Conservation (phyloP, 37 sponge, comb jelly and placozoan species). For the Halichondria panicea region DNA sequence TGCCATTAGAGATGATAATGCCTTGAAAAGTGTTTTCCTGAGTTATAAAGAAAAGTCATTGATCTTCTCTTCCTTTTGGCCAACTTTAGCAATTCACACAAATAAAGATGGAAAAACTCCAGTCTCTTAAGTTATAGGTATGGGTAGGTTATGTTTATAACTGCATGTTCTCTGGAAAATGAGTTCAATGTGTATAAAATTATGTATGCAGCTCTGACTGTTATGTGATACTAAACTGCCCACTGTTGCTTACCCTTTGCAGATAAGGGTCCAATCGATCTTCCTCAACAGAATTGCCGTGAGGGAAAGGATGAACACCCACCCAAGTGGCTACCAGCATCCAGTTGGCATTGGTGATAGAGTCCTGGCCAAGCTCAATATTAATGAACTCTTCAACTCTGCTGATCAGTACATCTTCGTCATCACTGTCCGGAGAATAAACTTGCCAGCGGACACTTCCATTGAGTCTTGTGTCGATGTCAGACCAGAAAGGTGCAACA, state of each 20-base stretch:
- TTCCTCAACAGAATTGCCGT: constrained; percentile 11
- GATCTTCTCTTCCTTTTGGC: neutral
- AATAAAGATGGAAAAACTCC: too few relatives aligned
- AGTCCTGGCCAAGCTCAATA: neutral
- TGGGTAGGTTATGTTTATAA: too few relatives aligned
- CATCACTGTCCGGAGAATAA: neutral
- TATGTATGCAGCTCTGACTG: too few relatives aligned
- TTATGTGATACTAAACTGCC: too few relatives aligned
- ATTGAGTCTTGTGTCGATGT: constrained; percentile 40
- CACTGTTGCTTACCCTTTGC: neutral
- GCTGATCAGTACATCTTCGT: neutral
- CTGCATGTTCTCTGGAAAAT: too few relatives aligned
- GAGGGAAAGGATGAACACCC: constrained; percentile 60
- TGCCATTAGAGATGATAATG: constrained; percentile 24
- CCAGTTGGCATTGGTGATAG: constrained; percentile 30
- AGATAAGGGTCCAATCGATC: constrained; percentile 11
- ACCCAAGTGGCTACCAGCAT: constrained; percentile 57
- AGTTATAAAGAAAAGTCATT: neutral
- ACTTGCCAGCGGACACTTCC: constrained; percentile 55
- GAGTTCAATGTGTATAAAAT: too few relatives aligned
- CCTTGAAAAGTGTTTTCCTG: constrained; percentile 35
- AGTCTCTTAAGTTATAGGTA: too few relatives aligned
- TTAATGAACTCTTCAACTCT: constrained; percentile 2
- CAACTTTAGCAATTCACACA: too few relatives aligned
- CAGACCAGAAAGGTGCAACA: constrained; percentile 76